Conservation (phyloP, 2,888 invertebrate genomes). For the Lacanobia wlatinum region DNA sequence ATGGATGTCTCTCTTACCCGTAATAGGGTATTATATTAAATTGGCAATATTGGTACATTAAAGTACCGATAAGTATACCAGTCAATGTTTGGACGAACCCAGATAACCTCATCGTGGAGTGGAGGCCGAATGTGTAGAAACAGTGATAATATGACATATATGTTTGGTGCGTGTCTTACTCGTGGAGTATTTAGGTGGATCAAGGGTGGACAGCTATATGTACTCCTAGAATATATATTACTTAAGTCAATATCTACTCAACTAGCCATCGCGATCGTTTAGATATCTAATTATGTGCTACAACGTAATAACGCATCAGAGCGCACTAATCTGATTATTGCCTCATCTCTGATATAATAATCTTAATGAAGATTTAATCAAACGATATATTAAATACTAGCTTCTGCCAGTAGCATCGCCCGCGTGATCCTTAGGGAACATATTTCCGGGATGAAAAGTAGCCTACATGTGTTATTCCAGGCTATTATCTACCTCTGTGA, state of each 20-base stretch:
- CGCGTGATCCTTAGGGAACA: no score
- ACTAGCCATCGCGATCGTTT: background rate
- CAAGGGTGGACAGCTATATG: constrained; percentile 22
- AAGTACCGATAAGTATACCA: constrained; percentile 76
- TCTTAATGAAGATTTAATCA: background rate
- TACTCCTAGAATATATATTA: background rate
- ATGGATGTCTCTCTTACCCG: constrained; percentile 84
- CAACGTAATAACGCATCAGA: background rate
- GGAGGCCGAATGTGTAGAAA: constrained; percentile 78
- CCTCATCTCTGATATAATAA: background rate
- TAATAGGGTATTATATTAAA: constrained; percentile 83
- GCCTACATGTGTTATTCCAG: no score
- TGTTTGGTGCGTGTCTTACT: constrained; percentile 60
- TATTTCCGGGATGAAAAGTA: no score
- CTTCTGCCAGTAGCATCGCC: no score
- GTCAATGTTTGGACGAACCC: constrained; percentile 74
- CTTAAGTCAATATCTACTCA: background rate
- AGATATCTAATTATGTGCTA: background rate
- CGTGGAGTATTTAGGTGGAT: constrained; percentile 30
- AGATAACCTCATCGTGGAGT: constrained; percentile 81
- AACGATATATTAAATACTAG: no score
- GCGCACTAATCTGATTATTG: background rate
- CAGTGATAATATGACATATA: constrained; percentile 72
- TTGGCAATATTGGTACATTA: constrained; percentile 81
- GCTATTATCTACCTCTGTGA: no score